Evolutionary conservation across 2,888 invertebrate species (phyloP).

Genomic region (Lissonota sp.): DNA sequence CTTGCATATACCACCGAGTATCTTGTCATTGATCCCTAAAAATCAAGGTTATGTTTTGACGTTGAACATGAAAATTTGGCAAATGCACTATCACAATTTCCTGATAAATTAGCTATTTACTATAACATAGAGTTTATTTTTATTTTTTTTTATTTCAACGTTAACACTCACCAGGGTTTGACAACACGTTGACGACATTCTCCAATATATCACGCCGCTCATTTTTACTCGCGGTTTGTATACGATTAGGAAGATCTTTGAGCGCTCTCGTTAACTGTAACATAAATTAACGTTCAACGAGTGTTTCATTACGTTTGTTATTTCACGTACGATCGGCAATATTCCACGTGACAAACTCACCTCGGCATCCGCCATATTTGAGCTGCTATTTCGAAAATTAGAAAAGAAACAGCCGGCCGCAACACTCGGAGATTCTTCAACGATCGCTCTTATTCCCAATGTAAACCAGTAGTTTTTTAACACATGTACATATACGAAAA

Average conservation of each 20-base stretch:
- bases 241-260: slow-evolving; percentile 90
- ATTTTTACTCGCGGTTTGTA: slow-evolving; percentile 90
- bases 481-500: too few species aligned
- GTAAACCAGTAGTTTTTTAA: not conserved
- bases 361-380: slow-evolving; percentile 89
- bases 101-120: not conserved
- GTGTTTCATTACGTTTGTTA: not conserved
- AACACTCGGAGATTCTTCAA: not conserved
- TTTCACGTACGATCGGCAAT: slow-evolving; percentile 59
- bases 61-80: not conserved
- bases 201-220: slow-evolving; percentile 88
- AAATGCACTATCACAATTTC: not conserved
- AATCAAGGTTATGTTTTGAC: slow-evolving; percentile 63
- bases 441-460: not conserved
- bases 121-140: not conserved
- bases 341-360: slow-evolving; percentile 86
- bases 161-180: slow-evolving; percentile 88
- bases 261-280: slow-evolving; percentile 88
- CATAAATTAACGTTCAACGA: slow-evolving; percentile 54
- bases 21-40: slow-evolving; percentile 91
- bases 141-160: not conserved
- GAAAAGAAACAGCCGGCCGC: slow-evolving; percentile 8
- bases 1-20: slow-evolving; percentile 92
- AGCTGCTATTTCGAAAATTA: slow-evolving; percentile 36
- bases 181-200: slow-evolving; percentile 89